phyloP scores from a whole-genome alignment of 2,888 invertebrate genomes.

The Leucophenga montana region DNA sequence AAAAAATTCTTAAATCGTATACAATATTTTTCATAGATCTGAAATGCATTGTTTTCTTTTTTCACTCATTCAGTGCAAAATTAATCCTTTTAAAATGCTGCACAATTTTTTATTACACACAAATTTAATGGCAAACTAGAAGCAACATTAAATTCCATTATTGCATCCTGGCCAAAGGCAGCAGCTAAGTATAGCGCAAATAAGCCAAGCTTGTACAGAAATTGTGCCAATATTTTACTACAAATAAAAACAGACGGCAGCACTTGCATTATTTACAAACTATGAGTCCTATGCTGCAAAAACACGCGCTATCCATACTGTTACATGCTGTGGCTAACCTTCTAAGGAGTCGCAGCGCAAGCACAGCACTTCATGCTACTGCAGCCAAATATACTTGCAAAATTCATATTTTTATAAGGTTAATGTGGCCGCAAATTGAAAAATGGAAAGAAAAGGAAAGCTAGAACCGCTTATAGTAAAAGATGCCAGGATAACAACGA shows the following conservation, averaged over 20 bases:
- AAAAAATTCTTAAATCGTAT: too few relatives aligned
- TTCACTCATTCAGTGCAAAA: too few relatives aligned
- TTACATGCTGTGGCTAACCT: constrained; percentile 22
- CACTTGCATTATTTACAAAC: constrained; percentile 52
- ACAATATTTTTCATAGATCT: too few relatives aligned
- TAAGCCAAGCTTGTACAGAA: constrained; percentile 40
- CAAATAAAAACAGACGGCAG: constrained; percentile 61
- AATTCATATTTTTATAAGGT: constrained; percentile 62
- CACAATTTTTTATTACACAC: constrained; percentile 30
- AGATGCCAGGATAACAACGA: constrained; percentile 32
- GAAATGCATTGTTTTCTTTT: too few relatives aligned
- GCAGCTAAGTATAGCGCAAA: constrained; percentile 46
- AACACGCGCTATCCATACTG: neutral
- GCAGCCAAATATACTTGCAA: constrained; percentile 45
- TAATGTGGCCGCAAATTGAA: constrained; percentile 66
- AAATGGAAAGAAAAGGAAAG: constrained; percentile 46
- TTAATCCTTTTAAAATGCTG: neutral
- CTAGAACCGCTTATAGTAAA: neutral
- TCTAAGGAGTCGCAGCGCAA: constrained; percentile 7
- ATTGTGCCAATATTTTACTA: constrained; percentile 60
- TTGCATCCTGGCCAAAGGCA: constrained; percentile 26
- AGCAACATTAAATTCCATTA: constrained; percentile 20
- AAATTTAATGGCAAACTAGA: constrained; percentile 2
- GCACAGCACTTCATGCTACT: too few relatives aligned
- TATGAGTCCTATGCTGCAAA: too few relatives aligned